Evolutionary conservation across 2,113 vertebrate genomes (phyloP).

Genomic region (Passer montanus): DNA sequence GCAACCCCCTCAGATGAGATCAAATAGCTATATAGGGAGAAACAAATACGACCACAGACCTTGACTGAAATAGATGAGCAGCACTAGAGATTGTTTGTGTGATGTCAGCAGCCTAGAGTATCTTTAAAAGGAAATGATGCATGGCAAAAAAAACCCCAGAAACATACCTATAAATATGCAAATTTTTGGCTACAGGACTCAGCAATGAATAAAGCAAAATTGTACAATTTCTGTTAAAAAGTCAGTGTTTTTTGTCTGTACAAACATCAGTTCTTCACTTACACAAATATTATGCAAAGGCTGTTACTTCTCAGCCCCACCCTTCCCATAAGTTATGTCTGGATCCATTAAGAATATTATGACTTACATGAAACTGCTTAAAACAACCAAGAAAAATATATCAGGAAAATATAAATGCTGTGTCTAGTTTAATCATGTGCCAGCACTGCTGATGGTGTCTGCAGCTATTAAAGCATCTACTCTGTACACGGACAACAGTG

Average conservation of each 20-base stretch:
- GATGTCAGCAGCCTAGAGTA: neutral
- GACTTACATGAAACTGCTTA: neutral
- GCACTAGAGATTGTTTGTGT: neutral
- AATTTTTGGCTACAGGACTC: neutral
- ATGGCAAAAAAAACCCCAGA: neutral
- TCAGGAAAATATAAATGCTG: neutral
- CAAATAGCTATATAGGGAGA: neutral
- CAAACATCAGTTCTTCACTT: neutral
- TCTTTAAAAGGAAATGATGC: neutral
- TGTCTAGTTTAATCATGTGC: neutral
- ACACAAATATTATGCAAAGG: neutral
- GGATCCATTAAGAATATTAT: neutral
- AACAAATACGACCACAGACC: neutral
- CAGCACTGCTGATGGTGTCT: neutral
- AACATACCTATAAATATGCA: neutral
- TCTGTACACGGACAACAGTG: neutral
- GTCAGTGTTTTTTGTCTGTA: neutral
- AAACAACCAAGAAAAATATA: slow-evolving; percentile 6
- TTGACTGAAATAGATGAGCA: neutral
- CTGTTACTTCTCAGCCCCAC: neutral
- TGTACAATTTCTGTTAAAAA: neutral
- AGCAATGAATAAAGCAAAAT: neutral
- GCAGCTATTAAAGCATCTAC: neutral
- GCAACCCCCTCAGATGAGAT: neutral
- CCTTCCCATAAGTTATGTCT: neutral